phyloP scores from a whole-genome alignment of 2,113 vertebrate species.

The Hystrix cristata region DNA sequence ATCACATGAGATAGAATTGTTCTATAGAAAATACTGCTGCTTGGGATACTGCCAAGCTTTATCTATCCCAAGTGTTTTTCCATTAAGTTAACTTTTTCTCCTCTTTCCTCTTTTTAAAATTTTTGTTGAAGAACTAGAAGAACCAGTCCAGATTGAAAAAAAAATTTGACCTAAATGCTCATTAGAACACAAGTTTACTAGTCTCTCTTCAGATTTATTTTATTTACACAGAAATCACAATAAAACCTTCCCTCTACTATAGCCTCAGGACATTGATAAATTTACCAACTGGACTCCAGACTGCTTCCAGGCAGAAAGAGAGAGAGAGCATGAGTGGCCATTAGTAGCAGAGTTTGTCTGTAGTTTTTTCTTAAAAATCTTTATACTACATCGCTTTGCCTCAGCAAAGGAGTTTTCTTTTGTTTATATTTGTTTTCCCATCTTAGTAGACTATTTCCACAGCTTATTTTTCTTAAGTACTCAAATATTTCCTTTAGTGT shows the following conservation, averaged over 20 bases:
- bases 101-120: conserved; percentile 18
- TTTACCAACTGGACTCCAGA: background rate
- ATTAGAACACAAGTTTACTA: conserved; percentile 56
- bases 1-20: conserved; percentile 72
- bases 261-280: background rate
- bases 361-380: background rate
- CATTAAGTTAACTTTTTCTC: conserved; percentile 23
- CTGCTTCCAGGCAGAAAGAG: background rate
- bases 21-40: conserved; percentile 74
- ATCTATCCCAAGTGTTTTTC: conserved; percentile 58
- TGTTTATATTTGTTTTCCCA: background rate
- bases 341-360: background rate
- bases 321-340: background rate
- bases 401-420: background rate
- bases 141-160: conserved; percentile 59
- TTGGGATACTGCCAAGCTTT: conserved; percentile 68
- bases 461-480: background rate
- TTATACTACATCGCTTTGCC: background rate
- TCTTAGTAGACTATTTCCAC: background rate
- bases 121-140: conserved; percentile 45
- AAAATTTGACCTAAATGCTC: conserved; percentile 60
- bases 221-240: conserved; percentile 57
- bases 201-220: conserved; percentile 37
- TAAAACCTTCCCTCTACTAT: background rate
- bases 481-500: background rate